phyloP scores from a whole-genome alignment of 2,113 vertebrate species.

The Ictalurus furcatus region DNA sequence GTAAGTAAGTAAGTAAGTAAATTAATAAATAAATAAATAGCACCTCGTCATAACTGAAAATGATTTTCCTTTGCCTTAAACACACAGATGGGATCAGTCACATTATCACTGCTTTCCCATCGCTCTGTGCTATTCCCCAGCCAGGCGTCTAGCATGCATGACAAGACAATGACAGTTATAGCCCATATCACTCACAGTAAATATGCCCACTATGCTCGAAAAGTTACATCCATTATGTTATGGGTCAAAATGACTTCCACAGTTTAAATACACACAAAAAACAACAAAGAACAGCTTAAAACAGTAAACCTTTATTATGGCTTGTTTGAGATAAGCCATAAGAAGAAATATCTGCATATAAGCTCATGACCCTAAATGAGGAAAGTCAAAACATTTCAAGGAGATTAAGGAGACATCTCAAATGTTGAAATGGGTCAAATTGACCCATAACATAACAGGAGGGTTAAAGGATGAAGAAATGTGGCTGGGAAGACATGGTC shows the following conservation, averaged over 20 bases:
- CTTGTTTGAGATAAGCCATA: too few relatives aligned
- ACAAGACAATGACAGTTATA: constrained; percentile 48
- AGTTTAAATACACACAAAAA: too few relatives aligned
- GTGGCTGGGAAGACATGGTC: not conserved
- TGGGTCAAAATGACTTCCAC: too few relatives aligned
- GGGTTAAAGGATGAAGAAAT: not conserved
- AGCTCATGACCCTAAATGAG: too few relatives aligned
- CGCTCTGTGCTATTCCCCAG: constrained; percentile 14
- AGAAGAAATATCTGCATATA: too few relatives aligned
- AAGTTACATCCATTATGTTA: too few relatives aligned
- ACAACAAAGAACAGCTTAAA: too few relatives aligned
- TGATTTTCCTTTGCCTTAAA: constrained; percentile 9
- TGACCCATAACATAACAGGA: too few relatives aligned
- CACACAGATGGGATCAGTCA: not conserved
- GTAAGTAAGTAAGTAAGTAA: not conserved
- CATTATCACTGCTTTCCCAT: not conserved
- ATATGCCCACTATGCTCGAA: constrained; percentile 39
- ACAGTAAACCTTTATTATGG: too few relatives aligned
- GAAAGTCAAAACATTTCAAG: too few relatives aligned
- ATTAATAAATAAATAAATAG: not conserved
- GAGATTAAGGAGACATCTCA: too few relatives aligned
- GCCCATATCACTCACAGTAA: constrained; percentile 51
- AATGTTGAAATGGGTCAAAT: too few relatives aligned
- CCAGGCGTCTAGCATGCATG: constrained; percentile 16
- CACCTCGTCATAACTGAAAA: not conserved